These are phyloP conservation scores for Recurvirostra avosetta DNA, from an alignment of 2,113 vertebrate genomes.

Conservation along the genomic window DNA sequence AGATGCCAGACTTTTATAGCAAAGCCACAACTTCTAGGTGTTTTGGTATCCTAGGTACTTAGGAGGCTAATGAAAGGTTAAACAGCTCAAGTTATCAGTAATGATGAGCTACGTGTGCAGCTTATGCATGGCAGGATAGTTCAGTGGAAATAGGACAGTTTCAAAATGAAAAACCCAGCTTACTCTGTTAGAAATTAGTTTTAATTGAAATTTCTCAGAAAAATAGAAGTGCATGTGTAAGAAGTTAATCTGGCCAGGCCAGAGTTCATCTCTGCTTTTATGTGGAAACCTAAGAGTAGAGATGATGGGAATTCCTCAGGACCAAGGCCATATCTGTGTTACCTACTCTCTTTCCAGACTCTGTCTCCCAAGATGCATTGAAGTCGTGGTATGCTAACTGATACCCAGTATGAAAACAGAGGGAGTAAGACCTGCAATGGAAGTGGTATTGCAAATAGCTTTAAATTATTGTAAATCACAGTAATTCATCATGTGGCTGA, in stretches of 20 bases:
- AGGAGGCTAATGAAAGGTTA: neutral
- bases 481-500: neutral
- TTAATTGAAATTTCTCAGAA: neutral
- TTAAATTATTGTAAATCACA: neutral
- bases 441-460: neutral
- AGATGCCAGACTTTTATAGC: neutral
- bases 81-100: neutral
- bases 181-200: neutral
- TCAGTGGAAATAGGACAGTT: neutral
- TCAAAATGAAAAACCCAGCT: neutral
- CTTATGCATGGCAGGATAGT: neutral
- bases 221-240: neutral
- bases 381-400: neutral
- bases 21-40: neutral
- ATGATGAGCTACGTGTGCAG: neutral
- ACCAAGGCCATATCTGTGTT: neutral
- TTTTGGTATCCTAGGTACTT: neutral
- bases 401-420: neutral
- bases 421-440: neutral
- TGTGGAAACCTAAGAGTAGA: neutral
- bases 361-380: neutral
- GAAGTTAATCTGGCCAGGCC: neutral
- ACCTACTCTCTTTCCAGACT: neutral
- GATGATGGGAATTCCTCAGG: neutral
- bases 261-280: neutral